Evolutionary conservation across 2,888 invertebrate genomes (phyloP).

Genomic region (Sarcophaga variegata): DNA sequence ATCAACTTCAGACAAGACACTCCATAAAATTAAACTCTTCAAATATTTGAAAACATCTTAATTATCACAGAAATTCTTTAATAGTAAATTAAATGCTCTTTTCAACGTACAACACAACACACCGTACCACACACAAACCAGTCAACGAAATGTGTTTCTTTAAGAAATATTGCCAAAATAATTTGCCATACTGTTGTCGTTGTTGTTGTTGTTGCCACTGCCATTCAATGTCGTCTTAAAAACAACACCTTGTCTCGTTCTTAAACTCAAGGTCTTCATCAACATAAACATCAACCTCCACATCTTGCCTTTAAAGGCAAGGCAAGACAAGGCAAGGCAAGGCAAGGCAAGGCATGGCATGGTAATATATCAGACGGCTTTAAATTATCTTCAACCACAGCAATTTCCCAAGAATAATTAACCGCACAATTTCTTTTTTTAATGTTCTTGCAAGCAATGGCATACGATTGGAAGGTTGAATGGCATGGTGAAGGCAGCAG

Average conservation of each 20-base stretch:
- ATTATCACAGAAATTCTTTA: constrained; percentile 13
- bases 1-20: neutral
- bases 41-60: neutral
- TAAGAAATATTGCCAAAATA: neutral
- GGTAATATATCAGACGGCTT: constrained; percentile 26
- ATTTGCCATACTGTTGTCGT: neutral
- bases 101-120: neutral
- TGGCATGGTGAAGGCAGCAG: neutral
- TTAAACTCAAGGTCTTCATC: neutral
- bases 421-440: constrained; percentile 40
- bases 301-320: constrained; percentile 27
- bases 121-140: neutral
- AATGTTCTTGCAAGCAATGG: neutral
- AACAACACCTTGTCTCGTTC: neutral
- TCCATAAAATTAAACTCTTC: neutral
- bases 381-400: constrained; percentile 55
- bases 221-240: neutral
- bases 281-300: constrained; percentile 2
- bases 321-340: too few relatives aligned
- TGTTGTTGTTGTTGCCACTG: neutral
- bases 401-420: constrained; percentile 61
- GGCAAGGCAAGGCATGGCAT: too few relatives aligned
- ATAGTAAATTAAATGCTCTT: neutral
- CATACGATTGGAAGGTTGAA: neutral
- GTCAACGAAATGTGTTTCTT: neutral